Evolutionary conservation across 2,113 vertebrate species (phyloP).

Genomic region (Psephotus haematonotus): DNA sequence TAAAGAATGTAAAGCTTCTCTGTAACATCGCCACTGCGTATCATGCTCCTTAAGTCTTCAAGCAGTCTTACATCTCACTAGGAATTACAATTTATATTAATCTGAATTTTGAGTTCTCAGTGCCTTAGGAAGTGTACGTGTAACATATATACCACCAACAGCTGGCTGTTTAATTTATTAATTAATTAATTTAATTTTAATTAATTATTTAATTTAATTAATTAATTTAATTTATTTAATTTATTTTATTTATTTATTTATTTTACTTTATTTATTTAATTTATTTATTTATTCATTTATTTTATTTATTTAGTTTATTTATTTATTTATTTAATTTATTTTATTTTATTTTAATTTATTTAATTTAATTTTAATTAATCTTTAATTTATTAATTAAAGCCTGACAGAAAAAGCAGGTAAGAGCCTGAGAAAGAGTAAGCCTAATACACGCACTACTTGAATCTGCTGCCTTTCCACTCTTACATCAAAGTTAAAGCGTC

Average conservation of each 20-base stretch:
- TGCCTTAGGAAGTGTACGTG: neutral
- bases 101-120: neutral
- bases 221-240: no score
- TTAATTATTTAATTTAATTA: no score
- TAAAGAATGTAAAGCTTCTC: neutral
- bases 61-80: neutral
- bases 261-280: no score
- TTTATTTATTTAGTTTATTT: no score
- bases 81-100: neutral
- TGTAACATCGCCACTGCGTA: neutral
- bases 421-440: neutral
- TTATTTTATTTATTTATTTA: no score
- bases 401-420: slow-evolving; percentile 17
- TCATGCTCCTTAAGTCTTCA: neutral
- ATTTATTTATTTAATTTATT: no score
- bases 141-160: neutral
- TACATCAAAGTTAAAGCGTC: neutral
- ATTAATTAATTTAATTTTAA: no score
- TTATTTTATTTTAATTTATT: no score
- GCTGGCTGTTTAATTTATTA: neutral
- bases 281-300: no score
- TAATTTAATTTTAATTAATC: no score
- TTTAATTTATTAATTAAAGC: neutral
- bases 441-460: neutral
- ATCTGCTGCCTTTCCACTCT: neutral